Percentiles rank a stretch among this genome's conserved stretches.
Evolutionary conservation across 2,888 invertebrate genomes (phyloP).

Genomic region (Actias luna): DNA sequence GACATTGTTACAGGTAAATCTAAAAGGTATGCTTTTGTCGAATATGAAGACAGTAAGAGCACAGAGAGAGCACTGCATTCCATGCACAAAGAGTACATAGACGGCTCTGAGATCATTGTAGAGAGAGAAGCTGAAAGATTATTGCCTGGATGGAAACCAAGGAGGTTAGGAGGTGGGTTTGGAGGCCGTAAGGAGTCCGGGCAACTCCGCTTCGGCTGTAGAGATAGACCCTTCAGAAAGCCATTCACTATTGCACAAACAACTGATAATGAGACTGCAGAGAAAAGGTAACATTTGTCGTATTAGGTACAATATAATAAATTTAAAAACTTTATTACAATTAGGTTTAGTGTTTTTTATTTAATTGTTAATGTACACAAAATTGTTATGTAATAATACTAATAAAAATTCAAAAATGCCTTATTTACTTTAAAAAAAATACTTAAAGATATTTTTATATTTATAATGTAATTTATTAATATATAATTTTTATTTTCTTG

Average conservation of each 20-base stretch:
- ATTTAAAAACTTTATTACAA: too few species aligned
- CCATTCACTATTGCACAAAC: conserved; percentile 64
- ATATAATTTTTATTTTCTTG: background rate
- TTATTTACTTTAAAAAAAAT: too few species aligned
- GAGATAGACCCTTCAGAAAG: conserved; percentile 87
- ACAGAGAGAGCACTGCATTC: conserved; percentile 83
- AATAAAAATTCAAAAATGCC: too few species aligned
- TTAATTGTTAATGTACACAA: too few species aligned
- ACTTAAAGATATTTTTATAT: too few species aligned
- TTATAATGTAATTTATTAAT: background rate
- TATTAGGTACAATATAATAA: too few species aligned
- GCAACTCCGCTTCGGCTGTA: conserved; percentile 92
- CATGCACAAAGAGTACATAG: conserved; percentile 83
- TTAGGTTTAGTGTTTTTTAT: too few species aligned
- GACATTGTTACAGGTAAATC: conserved; percentile 93
- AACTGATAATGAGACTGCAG: conserved; percentile 16
- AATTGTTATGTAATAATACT: too few species aligned
- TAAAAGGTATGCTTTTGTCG: conserved; percentile 93
- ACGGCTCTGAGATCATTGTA: conserved; percentile 85
- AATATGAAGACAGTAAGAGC: conserved; percentile 84
- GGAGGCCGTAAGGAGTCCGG: conserved; percentile 94
- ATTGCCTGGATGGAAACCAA: conserved; percentile 90
- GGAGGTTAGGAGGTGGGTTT: conserved; percentile 93
- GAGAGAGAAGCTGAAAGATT: conserved; percentile 89
- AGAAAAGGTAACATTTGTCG: background rate